Base-by-base conservation (phyloP, 1,140 invertebrate genomes). In the Drosophila melanica region DNA sequence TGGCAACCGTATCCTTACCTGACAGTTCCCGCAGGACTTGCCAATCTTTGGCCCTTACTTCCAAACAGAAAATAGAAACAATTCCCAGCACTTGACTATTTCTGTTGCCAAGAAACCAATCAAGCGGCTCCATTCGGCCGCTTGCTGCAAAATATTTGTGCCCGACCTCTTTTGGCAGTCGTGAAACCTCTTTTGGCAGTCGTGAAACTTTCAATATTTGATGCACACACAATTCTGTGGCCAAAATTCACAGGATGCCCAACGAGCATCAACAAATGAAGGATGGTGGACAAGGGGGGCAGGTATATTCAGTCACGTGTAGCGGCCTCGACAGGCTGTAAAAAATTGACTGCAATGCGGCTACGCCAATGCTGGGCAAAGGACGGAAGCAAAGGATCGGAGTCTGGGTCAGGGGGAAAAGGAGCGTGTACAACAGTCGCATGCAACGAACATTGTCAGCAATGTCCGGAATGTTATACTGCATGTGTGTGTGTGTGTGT, bases 301-400 rank as follows among this genome's bases (percentile, higher is more conserved):
- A 27, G 48, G 48, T 20, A 67, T 18, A 60, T 59, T 44, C 82
- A 79, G 82, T 89, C 84, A 87, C 82, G 84, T 87, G 84, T 68
- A 50, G 51, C 51, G 39, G 30, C 48, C 35, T 16, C 33, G 4
- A 8, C 44, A 39, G 57, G 62, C 76, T 33, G 62, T 72, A 71
- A 67, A 53, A 67, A 76, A 87, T 82, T 82, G 76, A 89, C 82
- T 89, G 84, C 84, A 87, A 79, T 87, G 84, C 84, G 79, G 76
- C 84, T 59, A 72, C 58, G 59, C 27, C 16, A 41, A n/a, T 42
- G 62, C 50, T 41, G 47, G 47, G 48, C 57, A 50, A 12, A 20
- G n/a, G 20, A 23, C 27, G 44, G 18, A 44, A 23, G 7, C 12
- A 42, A 41, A 47, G 71, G 33, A 1, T 10, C 9, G 1, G 33